Evolutionary conservation across 2,888 invertebrate genomes (phyloP).

Genomic region (Amaurobius ferox): DNA sequence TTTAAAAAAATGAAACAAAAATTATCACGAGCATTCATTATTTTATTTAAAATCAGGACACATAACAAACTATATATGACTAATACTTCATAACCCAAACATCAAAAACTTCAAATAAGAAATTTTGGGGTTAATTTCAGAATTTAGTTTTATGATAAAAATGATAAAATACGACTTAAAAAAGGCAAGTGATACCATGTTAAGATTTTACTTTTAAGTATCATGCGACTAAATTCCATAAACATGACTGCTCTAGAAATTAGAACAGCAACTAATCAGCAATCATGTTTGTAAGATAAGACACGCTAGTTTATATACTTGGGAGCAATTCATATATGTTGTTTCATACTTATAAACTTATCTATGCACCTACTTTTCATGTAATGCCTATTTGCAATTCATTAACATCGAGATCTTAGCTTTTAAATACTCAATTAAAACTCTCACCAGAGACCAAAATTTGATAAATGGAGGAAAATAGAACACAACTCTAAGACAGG

Average conservation of each 20-base stretch:
- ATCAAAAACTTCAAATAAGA: neutral
- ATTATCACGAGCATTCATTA: conserved; percentile 16
- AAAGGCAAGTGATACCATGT: neutral
- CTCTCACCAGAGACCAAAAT: conserved; percentile 24
- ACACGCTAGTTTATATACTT: conserved; percentile 1
- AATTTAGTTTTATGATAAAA: conserved; percentile 3
- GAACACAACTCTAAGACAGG: neutral
- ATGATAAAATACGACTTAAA: conserved; percentile 2
- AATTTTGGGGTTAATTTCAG: neutral
- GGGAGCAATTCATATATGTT: neutral
- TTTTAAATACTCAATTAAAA: conserved; percentile 1
- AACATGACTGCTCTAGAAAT: conserved; percentile 13
- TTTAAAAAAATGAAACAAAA: neutral
- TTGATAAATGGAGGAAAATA: neutral
- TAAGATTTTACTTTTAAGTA: conserved; percentile 6
- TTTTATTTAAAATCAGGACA: conserved; percentile 29
- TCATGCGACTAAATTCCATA: conserved; percentile 16
- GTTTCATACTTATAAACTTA: neutral
- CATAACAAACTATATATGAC: conserved; percentile 64
- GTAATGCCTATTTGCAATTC: neutral
- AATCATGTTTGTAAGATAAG: neutral
- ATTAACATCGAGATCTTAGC: neutral
- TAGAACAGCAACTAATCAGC: conserved; percentile 15
- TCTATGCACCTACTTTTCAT: neutral
- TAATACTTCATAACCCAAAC: conserved; percentile 62